A percentile compares a stretch with the other conserved stretches of the same genome.
Evolutionary conservation across 2,113 vertebrate species (phyloP).

Genomic region (Ptyas mucosa): DNA sequence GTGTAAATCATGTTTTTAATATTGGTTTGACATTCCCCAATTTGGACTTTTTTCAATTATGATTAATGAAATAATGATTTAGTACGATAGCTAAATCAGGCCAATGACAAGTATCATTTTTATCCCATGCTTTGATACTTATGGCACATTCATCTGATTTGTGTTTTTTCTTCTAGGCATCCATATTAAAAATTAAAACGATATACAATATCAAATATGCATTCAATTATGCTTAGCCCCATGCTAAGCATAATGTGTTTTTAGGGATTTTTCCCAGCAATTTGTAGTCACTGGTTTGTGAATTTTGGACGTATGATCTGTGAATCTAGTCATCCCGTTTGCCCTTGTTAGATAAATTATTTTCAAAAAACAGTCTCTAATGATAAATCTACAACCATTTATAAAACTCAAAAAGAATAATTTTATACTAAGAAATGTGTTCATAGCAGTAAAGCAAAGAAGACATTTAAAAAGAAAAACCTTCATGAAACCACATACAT

Average conservation of each 20-base stretch:
- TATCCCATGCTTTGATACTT: not conserved
- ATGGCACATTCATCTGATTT: not conserved
- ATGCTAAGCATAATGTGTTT: slow-evolving; percentile 31
- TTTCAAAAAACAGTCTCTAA: slow-evolving; percentile 45
- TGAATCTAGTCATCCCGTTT: not conserved
- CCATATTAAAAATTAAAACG: slow-evolving; percentile 29
- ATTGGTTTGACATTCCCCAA: not conserved
- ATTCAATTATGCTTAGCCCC: slow-evolving; percentile 35
- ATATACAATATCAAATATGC: slow-evolving; percentile 44
- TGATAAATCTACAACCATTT: slow-evolving; percentile 22
- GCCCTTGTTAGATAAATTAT: slow-evolving; percentile 18
- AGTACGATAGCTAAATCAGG: not conserved
- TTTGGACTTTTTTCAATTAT: not conserved
- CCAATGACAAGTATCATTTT: not conserved
- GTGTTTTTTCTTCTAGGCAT: slow-evolving; percentile 46
- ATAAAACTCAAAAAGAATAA: slow-evolving; percentile 26
- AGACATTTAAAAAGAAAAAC: not conserved
- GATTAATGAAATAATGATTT: not conserved
- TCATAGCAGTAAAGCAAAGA: slow-evolving; percentile 15
- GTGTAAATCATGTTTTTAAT: not conserved
- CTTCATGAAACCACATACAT: not conserved
- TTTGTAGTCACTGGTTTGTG: not conserved
- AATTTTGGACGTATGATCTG: not conserved
- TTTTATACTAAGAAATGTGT: slow-evolving; percentile 18
- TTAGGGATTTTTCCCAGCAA: not conserved